phyloP scores from a whole-genome alignment of 2,888 invertebrate species.

The Neoitamus cyanurus region DNA sequence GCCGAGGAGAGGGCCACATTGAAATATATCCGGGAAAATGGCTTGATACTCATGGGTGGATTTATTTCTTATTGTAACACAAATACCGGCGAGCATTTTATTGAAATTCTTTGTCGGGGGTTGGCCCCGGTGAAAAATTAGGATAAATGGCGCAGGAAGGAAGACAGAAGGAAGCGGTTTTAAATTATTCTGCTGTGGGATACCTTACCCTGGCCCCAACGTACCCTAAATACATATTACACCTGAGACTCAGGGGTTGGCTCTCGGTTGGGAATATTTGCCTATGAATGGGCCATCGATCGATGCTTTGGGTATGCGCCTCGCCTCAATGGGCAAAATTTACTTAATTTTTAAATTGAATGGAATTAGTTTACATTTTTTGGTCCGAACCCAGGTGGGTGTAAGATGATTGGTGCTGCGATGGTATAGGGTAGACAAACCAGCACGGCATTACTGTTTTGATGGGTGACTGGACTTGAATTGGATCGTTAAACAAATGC shows the following conservation, averaged over 20 bases:
- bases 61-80: conserved; percentile 16
- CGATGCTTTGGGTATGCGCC: background rate
- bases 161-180: conserved; percentile 5
- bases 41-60: conserved; percentile 23
- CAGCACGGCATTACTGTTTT: too few relatives aligned
- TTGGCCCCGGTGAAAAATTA: background rate
- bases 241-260: background rate
- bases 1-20: background rate
- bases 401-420: background rate
- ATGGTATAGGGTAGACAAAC: too few relatives aligned
- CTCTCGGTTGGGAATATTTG: background rate
- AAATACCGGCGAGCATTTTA: background rate
- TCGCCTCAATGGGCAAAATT: background rate
- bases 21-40: conserved; percentile 23
- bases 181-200: background rate
- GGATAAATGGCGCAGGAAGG: conserved; percentile 1
- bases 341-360: background rate
- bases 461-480: too few relatives aligned
- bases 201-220: background rate
- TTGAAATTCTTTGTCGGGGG: background rate
- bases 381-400: background rate
- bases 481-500: too few relatives aligned
- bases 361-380: background rate
- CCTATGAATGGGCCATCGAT: background rate
- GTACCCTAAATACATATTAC: background rate